These are phyloP conservation scores for Rhinopomastus cyanomelas DNA, from an alignment of 2,113 vertebrate species.

Conservation along the genomic window DNA sequence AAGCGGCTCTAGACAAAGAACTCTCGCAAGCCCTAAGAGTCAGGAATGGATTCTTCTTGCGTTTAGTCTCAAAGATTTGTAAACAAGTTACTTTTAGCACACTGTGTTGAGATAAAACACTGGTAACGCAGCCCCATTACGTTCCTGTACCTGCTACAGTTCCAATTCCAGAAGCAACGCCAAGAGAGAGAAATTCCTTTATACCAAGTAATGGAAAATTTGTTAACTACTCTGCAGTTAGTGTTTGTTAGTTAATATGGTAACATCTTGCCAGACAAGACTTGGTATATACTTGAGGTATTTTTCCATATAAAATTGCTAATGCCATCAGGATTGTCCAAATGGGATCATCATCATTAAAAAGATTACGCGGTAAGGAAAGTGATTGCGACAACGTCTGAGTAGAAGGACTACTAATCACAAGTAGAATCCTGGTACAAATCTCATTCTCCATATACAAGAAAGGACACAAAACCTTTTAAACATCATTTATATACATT, in stretches of 20 bases:
- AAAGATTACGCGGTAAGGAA: slow-evolving; percentile 34
- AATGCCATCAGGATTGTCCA: slow-evolving; percentile 59
- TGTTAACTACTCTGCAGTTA: slow-evolving; percentile 47
- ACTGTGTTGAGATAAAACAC: not conserved
- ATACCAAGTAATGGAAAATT: slow-evolving; percentile 46
- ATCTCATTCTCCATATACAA: slow-evolving; percentile 63
- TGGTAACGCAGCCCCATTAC: slow-evolving; percentile 1
- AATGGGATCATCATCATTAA: slow-evolving; percentile 48
- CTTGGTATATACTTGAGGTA: slow-evolving; percentile 57
- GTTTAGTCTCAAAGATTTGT: slow-evolving; percentile 39
- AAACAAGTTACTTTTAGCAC: slow-evolving; percentile 56
- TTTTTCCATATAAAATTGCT: slow-evolving; percentile 64
- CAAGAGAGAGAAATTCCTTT: slow-evolving; percentile 48
- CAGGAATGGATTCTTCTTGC: slow-evolving; percentile 31
- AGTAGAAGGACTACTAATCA: slow-evolving; percentile 42
- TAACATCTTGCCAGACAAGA: slow-evolving; percentile 31
- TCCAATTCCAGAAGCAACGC: slow-evolving; percentile 35
- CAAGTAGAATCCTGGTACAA: slow-evolving; percentile 57
- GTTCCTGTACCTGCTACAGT: not conserved
- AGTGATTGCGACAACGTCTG: slow-evolving; percentile 33
- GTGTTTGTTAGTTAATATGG: slow-evolving; percentile 53
- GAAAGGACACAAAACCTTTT: slow-evolving; percentile 77
- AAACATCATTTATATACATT: slow-evolving; percentile 87
- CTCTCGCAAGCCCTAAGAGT: not conserved
- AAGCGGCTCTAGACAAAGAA: not conserved